These are phyloP conservation scores for Arvicola amphibius DNA, from an alignment of 2,797 vertebrate genomes.

Conservation along the genomic window DNA sequence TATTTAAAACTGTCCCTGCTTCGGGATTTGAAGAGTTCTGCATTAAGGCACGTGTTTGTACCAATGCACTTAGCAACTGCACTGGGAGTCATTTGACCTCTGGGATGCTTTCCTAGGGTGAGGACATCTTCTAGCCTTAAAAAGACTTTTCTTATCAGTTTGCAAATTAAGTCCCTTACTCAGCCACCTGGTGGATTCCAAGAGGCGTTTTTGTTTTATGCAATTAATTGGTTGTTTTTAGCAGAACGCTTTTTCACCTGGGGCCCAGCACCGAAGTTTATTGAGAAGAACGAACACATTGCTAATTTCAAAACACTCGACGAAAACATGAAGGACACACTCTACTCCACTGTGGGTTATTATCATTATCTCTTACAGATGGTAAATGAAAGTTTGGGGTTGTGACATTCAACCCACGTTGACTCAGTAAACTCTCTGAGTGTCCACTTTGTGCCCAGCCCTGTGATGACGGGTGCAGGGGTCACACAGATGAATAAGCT, in stretches of 20 bases:
- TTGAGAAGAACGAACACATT: neutral
- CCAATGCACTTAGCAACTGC: neutral
- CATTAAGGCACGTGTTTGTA: neutral
- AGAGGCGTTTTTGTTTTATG: neutral
- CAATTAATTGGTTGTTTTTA: neutral
- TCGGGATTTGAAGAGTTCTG: neutral
- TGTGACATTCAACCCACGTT: conserved; percentile 67
- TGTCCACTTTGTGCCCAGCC: conserved; percentile 53
- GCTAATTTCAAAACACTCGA: conserved; percentile 56
- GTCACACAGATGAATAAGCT: conserved; percentile 67
- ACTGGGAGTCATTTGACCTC: neutral
- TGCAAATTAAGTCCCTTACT: neutral
- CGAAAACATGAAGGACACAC: conserved; percentile 15
- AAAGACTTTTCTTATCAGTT: neutral
- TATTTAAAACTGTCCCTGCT: neutral
- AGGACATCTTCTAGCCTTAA: neutral
- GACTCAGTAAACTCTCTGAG: conserved; percentile 69
- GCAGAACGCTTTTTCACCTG: neutral
- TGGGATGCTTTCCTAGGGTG: neutral
- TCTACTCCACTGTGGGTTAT: conserved; percentile 13
- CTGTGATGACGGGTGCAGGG: conserved; percentile 54
- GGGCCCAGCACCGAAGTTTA: conserved; percentile 1
- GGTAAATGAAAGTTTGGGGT: conserved; percentile 68
- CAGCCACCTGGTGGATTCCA: neutral
- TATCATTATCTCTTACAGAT: conserved; percentile 69